These are phyloP conservation scores for Belonocnema kinseyi DNA, from an alignment of 1,140 invertebrate species.

Conservation along the genomic window DNA sequence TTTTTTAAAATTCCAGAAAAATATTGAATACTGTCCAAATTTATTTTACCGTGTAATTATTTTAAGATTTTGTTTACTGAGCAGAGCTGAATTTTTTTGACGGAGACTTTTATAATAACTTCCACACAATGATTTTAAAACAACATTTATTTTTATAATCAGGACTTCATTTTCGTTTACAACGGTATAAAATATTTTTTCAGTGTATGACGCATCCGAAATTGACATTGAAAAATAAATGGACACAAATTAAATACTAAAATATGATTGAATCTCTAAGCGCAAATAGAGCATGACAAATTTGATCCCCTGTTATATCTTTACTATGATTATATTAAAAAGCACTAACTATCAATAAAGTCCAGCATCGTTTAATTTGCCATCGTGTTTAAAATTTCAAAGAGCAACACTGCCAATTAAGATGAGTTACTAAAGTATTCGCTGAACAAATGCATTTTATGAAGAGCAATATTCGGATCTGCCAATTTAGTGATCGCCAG, in stretches of 20 bases:
- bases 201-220: conserved; percentile 8
- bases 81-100: too few species aligned
- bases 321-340: conserved; percentile 14
- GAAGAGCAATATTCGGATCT: background rate
- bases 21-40: too few species aligned
- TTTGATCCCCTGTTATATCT: conserved; percentile 20
- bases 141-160: too few species aligned
- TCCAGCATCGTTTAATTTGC: conserved; percentile 25
- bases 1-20: too few species aligned
- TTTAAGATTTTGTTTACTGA: too few species aligned
- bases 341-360: conserved; percentile 17
- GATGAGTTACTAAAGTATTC: conserved; percentile 12
- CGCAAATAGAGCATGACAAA: conserved; percentile 22
- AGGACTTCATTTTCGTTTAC: too few species aligned
- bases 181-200: background rate
- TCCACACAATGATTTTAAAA: too few species aligned
- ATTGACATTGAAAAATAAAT: conserved; percentile 9
- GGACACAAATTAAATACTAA: conserved; percentile 6
- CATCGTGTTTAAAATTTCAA: conserved; percentile 24
- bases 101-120: too few species aligned
- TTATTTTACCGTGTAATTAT: too few species aligned
- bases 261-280: background rate
- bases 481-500: background rate
- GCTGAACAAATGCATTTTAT: background rate
- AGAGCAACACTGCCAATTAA: conserved; percentile 16